These are phyloP conservation scores for Pheosia tremula DNA, from an alignment of 2,888 invertebrate species.

Conservation along the genomic window DNA sequence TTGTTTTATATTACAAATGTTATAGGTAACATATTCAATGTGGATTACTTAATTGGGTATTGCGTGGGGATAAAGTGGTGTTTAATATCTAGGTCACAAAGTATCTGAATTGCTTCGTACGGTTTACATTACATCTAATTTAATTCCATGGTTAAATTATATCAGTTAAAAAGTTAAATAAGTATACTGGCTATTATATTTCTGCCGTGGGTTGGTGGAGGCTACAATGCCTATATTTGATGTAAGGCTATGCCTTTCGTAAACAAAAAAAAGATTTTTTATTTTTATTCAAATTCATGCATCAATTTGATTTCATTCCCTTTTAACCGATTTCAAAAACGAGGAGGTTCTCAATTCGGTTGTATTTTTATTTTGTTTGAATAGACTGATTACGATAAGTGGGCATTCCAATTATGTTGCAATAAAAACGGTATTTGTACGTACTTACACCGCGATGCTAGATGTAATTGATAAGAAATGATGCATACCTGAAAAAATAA, in stretches of 20 bases:
- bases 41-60: slow-evolving; percentile 6
- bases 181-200: not conserved
- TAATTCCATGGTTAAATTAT: not conserved
- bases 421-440: no score
- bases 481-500: slow-evolving; percentile 35
- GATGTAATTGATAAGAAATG: not conserved
- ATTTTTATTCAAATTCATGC: no score
- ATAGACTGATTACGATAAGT: no score
- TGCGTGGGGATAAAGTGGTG: not conserved
- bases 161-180: not conserved
- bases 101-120: not conserved
- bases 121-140: not conserved
- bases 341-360: no score
- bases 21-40: slow-evolving; percentile 2
- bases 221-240: no score
- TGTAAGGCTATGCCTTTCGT: no score
- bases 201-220: not conserved
- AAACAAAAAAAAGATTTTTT: no score
- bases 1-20: not conserved
- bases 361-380: no score
- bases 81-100: not conserved
- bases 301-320: no score
- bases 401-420: no score
- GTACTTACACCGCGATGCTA: not conserved
- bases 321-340: no score